Conservation (phyloP, 1,140 invertebrate genomes). For the Charaxes varanes region DNA sequence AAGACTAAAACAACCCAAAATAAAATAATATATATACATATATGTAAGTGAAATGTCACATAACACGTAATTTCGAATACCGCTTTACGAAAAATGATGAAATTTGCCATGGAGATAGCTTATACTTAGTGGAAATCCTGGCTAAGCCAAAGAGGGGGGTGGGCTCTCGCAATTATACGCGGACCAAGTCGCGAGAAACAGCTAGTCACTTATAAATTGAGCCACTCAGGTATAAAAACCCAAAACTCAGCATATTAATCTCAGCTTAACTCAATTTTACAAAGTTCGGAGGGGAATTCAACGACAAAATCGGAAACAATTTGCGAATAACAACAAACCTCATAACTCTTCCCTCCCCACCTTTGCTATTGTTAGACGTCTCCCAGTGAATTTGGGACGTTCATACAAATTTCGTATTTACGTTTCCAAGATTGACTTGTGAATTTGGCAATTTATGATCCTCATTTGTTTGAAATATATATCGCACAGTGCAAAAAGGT, state of each 20-base stretch:
- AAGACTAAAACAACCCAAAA: too few species aligned
- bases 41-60: too few species aligned
- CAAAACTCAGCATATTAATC: constrained; percentile 57
- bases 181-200: not conserved
- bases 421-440: constrained; percentile 35
- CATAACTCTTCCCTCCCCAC: constrained; percentile 52
- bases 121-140: too few species aligned
- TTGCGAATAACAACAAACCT: constrained; percentile 58
- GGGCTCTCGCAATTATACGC: too few species aligned
- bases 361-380: constrained; percentile 34
- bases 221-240: constrained; percentile 17
- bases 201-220: constrained; percentile 12
- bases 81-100: too few species aligned
- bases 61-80: too few species aligned
- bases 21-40: too few species aligned
- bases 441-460: constrained; percentile 24
- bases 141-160: too few species aligned
- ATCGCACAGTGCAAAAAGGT: constrained; percentile 14
- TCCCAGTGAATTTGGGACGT: constrained; percentile 23
- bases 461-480: constrained; percentile 9
- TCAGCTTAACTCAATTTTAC: constrained; percentile 54
- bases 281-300: constrained; percentile 44
- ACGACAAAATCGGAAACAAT: constrained; percentile 59
- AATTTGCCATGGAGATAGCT: too few species aligned
- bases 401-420: constrained; percentile 24